Percentiles rank a stretch among this genome's conserved stretches.
These are phyloP conservation scores for Stylophora pistillata DNA, from an alignment of 64 coral and sea anemone genomes.

Conservation along the genomic window DNA sequence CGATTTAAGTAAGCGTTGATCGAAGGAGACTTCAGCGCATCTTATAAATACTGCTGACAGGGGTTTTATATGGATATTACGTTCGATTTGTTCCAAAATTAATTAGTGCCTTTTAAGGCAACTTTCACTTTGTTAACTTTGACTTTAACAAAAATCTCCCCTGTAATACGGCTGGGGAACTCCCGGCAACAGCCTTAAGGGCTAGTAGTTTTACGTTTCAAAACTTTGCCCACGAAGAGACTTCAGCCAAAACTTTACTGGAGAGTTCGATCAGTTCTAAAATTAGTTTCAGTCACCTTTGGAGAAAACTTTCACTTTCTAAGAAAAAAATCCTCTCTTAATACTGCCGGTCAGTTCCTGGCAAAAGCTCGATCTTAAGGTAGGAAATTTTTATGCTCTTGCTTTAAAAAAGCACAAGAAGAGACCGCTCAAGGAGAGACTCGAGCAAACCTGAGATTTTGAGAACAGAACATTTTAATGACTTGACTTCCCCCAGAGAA, in stretches of 20 bases:
- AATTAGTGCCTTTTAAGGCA: background rate
- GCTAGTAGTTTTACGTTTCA: too few species aligned
- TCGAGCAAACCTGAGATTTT: too few species aligned
- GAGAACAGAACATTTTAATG: too few species aligned
- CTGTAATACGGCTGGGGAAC: too few species aligned
- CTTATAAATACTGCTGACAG: conserved; percentile 1
- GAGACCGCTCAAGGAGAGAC: too few species aligned
- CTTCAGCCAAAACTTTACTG: too few species aligned
- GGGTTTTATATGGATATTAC: background rate
- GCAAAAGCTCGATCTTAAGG: background rate
- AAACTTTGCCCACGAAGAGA: too few species aligned
- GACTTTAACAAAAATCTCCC: too few species aligned
- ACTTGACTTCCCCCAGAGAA: too few species aligned
- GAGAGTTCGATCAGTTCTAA: too few species aligned
- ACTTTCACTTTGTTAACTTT: background rate
- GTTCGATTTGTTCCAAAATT: background rate
- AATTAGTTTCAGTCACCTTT: background rate
- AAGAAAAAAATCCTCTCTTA: background rate
- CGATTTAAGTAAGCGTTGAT: background rate
- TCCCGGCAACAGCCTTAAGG: too few species aligned
- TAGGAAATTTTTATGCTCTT: background rate
- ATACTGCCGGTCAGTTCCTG: background rate
- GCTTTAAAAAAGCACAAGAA: background rate
- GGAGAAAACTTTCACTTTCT: background rate
- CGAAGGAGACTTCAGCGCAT: background rate